Evolutionary conservation across 2,113 vertebrate genomes (phyloP).

Genomic region (Zosterops lateralis): DNA sequence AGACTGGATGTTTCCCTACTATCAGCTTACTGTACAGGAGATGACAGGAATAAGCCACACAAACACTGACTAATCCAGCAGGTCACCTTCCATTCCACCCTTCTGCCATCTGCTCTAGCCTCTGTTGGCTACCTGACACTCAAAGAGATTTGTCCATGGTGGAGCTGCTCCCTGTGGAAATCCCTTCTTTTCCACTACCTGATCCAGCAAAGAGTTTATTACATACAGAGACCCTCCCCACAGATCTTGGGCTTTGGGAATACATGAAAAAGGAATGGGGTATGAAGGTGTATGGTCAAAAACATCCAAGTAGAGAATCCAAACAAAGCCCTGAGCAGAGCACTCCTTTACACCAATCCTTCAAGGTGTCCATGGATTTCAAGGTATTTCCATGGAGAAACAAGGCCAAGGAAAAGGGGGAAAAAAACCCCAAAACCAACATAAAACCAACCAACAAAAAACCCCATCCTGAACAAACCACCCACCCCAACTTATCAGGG

Average conservation of each 20-base stretch:
- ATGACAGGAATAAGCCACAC: background rate
- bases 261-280: background rate
- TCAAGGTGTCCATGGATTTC: background rate
- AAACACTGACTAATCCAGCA: background rate
- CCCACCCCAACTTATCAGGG: background rate
- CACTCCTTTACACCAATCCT: background rate
- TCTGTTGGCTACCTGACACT: background rate
- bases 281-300: background rate
- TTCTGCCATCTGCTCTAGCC: background rate
- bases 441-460: background rate
- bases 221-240: background rate
- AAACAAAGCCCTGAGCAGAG: background rate
- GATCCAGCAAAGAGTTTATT: background rate
- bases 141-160: background rate
- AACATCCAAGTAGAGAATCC: background rate
- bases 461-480: background rate
- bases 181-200: background rate
- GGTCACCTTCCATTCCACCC: background rate
- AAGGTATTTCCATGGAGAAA: background rate
- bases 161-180: background rate
- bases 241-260: background rate
- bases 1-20: background rate
- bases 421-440: accelerated
- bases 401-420: background rate
- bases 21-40: background rate